Evolutionary conservation across 2,888 invertebrate species (phyloP).

Genomic region (Polyommatus icarus): DNA sequence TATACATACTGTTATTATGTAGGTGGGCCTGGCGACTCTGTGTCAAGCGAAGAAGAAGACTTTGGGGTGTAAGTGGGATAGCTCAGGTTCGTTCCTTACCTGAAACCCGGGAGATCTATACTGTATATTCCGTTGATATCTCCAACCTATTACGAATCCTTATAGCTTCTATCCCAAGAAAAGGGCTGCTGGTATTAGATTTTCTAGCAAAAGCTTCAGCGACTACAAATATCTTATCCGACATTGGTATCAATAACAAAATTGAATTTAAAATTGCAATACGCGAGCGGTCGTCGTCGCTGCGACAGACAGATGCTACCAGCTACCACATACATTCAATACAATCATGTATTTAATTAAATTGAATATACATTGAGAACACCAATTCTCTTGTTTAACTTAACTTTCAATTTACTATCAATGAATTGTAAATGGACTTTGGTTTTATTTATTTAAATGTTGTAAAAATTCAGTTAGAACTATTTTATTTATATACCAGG

Average conservation of each 20-base stretch:
- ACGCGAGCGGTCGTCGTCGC: background rate
- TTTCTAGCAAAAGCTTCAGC: background rate
- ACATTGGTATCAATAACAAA: background rate
- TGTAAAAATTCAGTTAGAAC: too few species aligned
- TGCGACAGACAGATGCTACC: background rate
- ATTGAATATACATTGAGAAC: background rate
- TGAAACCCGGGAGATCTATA: too few species aligned
- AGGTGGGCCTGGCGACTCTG: too few species aligned
- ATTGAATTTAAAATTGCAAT: slow-evolving; percentile 17
- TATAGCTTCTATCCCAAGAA: background rate
- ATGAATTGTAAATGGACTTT: too few species aligned
- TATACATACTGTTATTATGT: too few species aligned
- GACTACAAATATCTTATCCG: background rate
- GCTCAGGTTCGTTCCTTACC: too few species aligned
- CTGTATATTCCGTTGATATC: too few species aligned
- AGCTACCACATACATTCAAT: background rate
- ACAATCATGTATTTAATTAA: background rate
- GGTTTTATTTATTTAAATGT: too few species aligned
- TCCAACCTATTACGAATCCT: too few species aligned
- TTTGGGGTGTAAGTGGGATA: too few species aligned
- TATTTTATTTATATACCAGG: too few species aligned
- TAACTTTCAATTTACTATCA: background rate
- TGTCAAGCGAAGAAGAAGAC: too few species aligned
- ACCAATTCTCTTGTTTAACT: background rate
- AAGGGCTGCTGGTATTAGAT: background rate